These are phyloP conservation scores for Epinotia brunnichana DNA, from an alignment of 2,888 invertebrate species.

Conservation along the genomic window DNA sequence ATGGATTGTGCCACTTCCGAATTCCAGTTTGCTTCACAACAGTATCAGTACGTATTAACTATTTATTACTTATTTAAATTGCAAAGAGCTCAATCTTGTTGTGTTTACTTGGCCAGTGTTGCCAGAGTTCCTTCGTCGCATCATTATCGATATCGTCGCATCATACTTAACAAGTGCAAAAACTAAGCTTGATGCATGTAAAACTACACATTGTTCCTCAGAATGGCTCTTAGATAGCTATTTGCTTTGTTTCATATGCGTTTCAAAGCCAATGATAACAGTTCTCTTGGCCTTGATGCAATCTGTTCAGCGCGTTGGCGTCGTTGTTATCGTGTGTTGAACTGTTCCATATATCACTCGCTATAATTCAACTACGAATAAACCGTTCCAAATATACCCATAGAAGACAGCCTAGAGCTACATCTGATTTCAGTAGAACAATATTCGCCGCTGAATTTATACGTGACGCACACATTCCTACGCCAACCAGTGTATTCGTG, in stretches of 20 bases:
- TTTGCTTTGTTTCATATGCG: conserved; percentile 47
- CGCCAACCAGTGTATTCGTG: conserved; percentile 56
- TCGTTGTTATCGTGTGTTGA: conserved; percentile 82
- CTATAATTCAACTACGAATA: conserved; percentile 53
- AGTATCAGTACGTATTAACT: too few relatives aligned
- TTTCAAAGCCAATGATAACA: conserved; percentile 59
- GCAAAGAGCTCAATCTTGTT: too few relatives aligned
- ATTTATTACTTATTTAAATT: too few relatives aligned
- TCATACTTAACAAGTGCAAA: conserved; percentile 21
- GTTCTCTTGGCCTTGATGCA: conserved; percentile 71
- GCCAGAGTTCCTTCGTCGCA: too few relatives aligned
- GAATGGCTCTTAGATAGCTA: conserved; percentile 19
- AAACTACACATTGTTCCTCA: conserved; percentile 24
- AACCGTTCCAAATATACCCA: conserved; percentile 50
- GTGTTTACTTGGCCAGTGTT: too few relatives aligned
- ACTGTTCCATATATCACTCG: conserved; percentile 70
- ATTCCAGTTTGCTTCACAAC: too few relatives aligned
- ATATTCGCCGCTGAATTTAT: conserved; percentile 67
- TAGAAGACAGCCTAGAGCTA: conserved; percentile 37
- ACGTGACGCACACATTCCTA: conserved; percentile 71
- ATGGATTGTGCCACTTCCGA: too few relatives aligned
- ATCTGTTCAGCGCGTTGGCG: conserved; percentile 66
- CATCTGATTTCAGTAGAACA: conserved; percentile 60
- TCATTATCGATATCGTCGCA: conserved; percentile 22
- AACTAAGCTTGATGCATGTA: conserved; percentile 1